These are phyloP conservation scores for Leptocoma aspasia DNA, from an alignment of 2,113 vertebrate species.

Conservation along the genomic window DNA sequence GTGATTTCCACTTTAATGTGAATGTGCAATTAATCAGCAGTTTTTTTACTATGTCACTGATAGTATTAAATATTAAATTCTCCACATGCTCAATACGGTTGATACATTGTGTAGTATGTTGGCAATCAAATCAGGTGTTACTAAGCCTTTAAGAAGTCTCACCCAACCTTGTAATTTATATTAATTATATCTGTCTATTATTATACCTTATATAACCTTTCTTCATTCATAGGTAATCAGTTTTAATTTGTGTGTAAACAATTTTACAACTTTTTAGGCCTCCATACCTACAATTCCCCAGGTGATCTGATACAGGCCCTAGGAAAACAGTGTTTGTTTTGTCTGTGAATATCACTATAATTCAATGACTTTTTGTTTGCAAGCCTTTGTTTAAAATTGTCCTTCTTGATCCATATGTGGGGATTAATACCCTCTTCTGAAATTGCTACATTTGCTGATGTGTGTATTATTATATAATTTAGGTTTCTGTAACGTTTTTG, in stretches of 20 bases:
- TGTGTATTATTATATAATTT: not conserved
- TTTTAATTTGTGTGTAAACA: not conserved
- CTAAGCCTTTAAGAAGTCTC: conserved; percentile 45
- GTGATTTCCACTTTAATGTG: not conserved
- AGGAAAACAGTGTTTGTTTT: not conserved
- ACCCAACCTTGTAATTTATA: conserved; percentile 4
- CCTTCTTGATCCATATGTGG: not conserved
- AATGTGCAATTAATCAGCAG: not conserved
- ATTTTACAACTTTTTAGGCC: not conserved
- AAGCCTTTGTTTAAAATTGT: not conserved
- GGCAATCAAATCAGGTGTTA: not conserved
- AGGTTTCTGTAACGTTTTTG: not conserved
- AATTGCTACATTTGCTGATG: not conserved
- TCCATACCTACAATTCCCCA: not conserved
- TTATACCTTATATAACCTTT: not conserved
- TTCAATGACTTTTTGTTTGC: not conserved
- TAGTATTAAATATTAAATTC: not conserved
- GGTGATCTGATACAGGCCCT: not conserved
- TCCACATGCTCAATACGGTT: not conserved
- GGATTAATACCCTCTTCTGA: not conserved
- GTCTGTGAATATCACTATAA: not conserved
- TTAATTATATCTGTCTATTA: conserved; percentile 29
- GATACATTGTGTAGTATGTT: not conserved
- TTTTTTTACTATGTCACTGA: not conserved
- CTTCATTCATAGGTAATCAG: not conserved